Base-by-base conservation (phyloP, 2,888 invertebrate species). In the Aporophyla nigra region DNA sequence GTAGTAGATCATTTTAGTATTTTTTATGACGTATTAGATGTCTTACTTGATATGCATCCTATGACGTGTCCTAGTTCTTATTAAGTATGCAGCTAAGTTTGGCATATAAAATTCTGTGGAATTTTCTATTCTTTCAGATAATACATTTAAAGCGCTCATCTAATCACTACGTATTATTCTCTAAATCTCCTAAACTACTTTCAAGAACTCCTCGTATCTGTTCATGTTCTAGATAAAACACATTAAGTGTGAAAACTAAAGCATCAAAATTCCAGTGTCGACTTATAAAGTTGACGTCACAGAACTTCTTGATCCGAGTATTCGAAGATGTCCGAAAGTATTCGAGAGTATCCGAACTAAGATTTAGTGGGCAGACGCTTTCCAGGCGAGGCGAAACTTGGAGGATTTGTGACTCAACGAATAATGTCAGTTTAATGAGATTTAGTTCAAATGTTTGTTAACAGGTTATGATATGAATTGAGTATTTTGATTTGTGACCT, bases 341-440 rank as follows among this genome's bases (percentile, higher is more conserved):
- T 65, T 56, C 73, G 68, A 83, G 79, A 43, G 68, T 51, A 85
- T 69, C 68, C 73, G 83, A 87, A 80, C 56, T 72, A 76, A 87
- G 87, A 86, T 86, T 87, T 87, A 86, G 80, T 83, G 86, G 71
- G 69, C 74, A 73, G 74, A 80, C 73, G 78, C 33, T 84, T 63
- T 53, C 53, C 16, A 72, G 59, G 62, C 62, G 56, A 67, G 49
- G 56, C 65, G 40, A 66, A 81, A 84, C 76, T 82, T 76, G 24
- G 58, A 70, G 61, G 71, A 72, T 78, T 82, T 82, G 82, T 51
- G 78, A 76, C 76, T 85, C 68, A 65, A 71, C 63, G 73, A 83
- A 76, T 86, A 83, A 86, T 73, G 75, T 76, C 63, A 83, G 27
- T 80, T 62, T 74, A 75, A 86, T 86, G 73, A 74, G 84, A 83